Evolutionary conservation across 2,113 vertebrate genomes (phyloP), one percentile per base, ranked within the genome.

Genomic region (Poeciliopsis retropinna): DNA sequence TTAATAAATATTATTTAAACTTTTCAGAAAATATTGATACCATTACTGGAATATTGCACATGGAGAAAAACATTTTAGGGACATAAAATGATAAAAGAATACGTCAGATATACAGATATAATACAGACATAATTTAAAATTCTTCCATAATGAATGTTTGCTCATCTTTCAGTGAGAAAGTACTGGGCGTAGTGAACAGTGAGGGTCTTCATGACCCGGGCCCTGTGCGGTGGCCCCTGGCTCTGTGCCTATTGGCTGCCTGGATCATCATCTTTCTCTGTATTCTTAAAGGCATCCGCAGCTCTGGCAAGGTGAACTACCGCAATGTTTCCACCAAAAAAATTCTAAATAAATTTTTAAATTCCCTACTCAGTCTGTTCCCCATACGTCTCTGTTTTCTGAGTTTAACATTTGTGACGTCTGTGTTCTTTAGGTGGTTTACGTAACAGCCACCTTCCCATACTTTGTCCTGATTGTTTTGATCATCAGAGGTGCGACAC

Each of bases 191-290:
- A 6, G 78, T 88, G 2, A 0, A 92, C 84, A 95, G 95, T 10
- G 0, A 91, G 57, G 95, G 95, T 14, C 92, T 96, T 22, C 80
- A 92, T 15, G 67, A 96, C 83, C 95, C 95, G 0, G 95, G 95
- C 2, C 94, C 93, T 0, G 94, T 96, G 25, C 89, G 95, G 0
- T 94, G 94, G 94, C 89, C 86, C 9, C 87, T 96, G 62, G 95
- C 95, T 3, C 85, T 95, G 54, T 96, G 95, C 83, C 93, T 96
- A 13, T 83, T 95, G 62, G 92, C 90, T 11, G 95, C 95, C 60
- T 95, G 95, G 95, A 7, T 95, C 86, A 88, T 96, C 76, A 94
- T 96, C 87, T 96, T 95, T 82, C 84, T 95, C 13, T 95, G 95
- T 75, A 95, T 95, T 81, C 85, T 96, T 25, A 95, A 94, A 68